These are phyloP conservation scores for Sylvilagus floridanus DNA, from an alignment of 2,797 vertebrate species.

Conservation along the genomic window DNA sequence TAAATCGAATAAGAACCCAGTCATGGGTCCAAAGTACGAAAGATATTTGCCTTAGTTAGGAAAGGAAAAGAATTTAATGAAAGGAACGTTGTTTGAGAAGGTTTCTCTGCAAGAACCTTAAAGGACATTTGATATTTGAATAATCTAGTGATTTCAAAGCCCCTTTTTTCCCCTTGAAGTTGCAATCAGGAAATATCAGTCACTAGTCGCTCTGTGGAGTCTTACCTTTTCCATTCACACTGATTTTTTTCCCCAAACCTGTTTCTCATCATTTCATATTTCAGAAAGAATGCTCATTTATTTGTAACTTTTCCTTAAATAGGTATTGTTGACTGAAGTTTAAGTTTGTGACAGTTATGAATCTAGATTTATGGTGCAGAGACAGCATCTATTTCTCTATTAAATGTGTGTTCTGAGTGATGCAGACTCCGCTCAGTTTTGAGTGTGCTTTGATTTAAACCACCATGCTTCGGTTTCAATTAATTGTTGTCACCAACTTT, in stretches of 20 bases:
- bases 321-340: constrained; percentile 66
- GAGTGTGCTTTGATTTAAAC: constrained; percentile 59
- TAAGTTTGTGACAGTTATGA: constrained; percentile 53
- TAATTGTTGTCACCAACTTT: constrained; percentile 26
- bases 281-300: constrained; percentile 76
- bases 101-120: constrained; percentile 59
- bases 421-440: constrained; percentile 26
- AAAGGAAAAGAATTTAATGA: constrained; percentile 52
- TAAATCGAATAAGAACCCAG: not conserved
- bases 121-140: constrained; percentile 45
- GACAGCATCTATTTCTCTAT: not conserved
- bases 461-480: not conserved
- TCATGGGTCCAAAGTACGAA: constrained; percentile 64
- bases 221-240: constrained; percentile 81
- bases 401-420: not conserved
- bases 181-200: constrained; percentile 83
- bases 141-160: constrained; percentile 67
- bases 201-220: constrained; percentile 56
- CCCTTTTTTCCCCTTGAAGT: constrained; percentile 64
- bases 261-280: constrained; percentile 83
- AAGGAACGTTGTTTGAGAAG: constrained; percentile 52
- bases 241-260: constrained; percentile 75
- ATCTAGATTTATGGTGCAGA: constrained; percentile 44
- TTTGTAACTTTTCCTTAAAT: constrained; percentile 64
- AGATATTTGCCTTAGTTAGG: constrained; percentile 60